phyloP scores from a whole-genome alignment of 2,888 invertebrate genomes.

The Trachelus troglodyta region DNA sequence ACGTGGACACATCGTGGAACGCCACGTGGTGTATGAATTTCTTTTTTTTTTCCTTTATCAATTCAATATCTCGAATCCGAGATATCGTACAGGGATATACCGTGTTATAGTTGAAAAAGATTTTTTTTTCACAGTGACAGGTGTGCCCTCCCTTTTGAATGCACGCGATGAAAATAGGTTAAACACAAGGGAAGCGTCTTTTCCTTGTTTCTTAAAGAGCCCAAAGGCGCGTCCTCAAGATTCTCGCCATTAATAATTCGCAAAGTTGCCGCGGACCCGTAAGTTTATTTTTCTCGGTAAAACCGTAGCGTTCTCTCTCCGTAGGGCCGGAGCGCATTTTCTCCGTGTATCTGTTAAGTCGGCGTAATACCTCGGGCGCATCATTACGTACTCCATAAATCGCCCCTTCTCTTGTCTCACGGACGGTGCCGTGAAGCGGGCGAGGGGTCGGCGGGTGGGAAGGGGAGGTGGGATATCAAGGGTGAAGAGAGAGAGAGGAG shows the following conservation, averaged over 20 bases:
- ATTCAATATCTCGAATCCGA: background rate
- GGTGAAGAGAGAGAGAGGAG: background rate
- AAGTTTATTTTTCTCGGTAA: background rate
- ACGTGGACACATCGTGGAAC: constrained; percentile 28
- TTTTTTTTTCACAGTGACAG: background rate
- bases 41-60: background rate
- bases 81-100: background rate
- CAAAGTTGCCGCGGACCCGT: background rate
- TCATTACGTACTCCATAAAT: constrained; percentile 58
- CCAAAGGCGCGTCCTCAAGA: background rate
- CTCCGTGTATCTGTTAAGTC: constrained; percentile 38
- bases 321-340: background rate
- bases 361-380: constrained; percentile 48
- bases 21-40: background rate
- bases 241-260: background rate
- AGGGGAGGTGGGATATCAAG: constrained; percentile 12
- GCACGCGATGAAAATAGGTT: background rate
- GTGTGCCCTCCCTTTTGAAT: background rate
- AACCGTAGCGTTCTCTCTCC: background rate
- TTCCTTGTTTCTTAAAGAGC: background rate
- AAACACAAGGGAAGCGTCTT: background rate
- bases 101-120: background rate
- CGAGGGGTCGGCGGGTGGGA: constrained; percentile 16
- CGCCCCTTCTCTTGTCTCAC: constrained; percentile 15
- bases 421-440: constrained; percentile 17